Evolutionary conservation across 2,113 vertebrate species (phyloP), one percentile per base, ranked within the genome.

Genomic region (Nymphicus hollandicus): DNA sequence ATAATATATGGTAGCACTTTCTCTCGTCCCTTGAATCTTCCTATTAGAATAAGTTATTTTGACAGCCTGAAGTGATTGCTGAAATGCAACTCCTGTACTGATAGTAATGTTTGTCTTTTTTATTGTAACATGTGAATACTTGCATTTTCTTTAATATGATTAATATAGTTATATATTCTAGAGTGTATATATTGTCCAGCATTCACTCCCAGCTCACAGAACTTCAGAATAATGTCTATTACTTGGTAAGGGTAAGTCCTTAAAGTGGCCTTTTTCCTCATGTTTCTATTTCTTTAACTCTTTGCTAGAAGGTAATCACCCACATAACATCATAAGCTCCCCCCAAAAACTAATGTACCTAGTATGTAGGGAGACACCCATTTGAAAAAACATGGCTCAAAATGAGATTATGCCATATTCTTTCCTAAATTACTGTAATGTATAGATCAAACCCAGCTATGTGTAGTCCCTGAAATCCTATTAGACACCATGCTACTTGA

Each of bases 1-100:
- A 63, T 96, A 82, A 58, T 85, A 41, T 72, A 77, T 81, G 16
- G 69, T 84, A 97, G 88, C 53, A 68, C 31, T 86, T 91, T 83
- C 35, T 95, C 86, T 96, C 58, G 10, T 88, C 41, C 18, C 11
- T 89, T 43, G 61, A 55, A 72, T 95, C 24, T 66, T 84, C 44
- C 66, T 89, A 23, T 86, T 33, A 83, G 35, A 92, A 81, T 88
- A 71, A 79, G 44, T 79, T 91, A 76, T 89, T 92, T 56, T 91
- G 73, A 56, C 58, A 91, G 17, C 5, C 73, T 80, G 39, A 92
- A 91, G 56, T 4, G 17, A 66, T 35, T 83, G 56, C 41, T 83
- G 33, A 73, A 95, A 46, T 76, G 43, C n/a, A 88, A 10, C 52
- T 93, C 49, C 53, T 72, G 17, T 69, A 39, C n/a, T 72, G 68